A percentile compares a stretch with the other conserved stretches of the same genome.
Conservation (phyloP, 2,888 invertebrate species). For the Zygogramma bicolorata region DNA sequence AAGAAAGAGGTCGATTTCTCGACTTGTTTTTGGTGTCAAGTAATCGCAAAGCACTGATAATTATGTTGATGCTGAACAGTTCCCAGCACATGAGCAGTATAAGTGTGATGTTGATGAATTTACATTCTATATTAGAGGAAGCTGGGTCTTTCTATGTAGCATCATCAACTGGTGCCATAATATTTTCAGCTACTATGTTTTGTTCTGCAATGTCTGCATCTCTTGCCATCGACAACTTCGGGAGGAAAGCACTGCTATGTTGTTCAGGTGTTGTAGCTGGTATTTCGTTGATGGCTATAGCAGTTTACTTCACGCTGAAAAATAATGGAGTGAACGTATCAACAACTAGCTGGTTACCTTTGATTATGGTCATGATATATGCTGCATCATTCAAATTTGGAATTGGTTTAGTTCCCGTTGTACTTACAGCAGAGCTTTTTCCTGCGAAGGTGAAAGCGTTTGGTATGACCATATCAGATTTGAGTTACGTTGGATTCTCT, state of each 20-base stretch:
- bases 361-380: conserved; percentile 61
- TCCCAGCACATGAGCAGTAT: conserved; percentile 65
- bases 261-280: conserved; percentile 61
- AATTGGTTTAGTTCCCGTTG: conserved; percentile 64
- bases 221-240: conserved; percentile 62
- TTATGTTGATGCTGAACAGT: conserved; percentile 63
- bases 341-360: conserved; percentile 53
- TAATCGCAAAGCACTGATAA: conserved; percentile 63
- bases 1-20: conserved; percentile 60
- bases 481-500: conserved; percentile 62
- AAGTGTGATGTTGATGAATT: conserved; percentile 65
- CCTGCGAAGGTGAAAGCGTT: conserved; percentile 65
- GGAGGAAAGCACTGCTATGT: conserved; percentile 60
- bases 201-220: conserved; percentile 60
- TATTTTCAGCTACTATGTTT: conserved; percentile 63
- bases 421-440: conserved; percentile 64
- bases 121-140: conserved; percentile 62
- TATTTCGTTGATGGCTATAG: conserved; percentile 59
- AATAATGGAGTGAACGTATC: conserved; percentile 54
- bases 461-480: conserved; percentile 65
- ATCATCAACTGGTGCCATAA: conserved; percentile 60
- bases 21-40: conserved; percentile 62
- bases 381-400: conserved; percentile 63
- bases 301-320: conserved; percentile 62
- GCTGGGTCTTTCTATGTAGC: conserved; percentile 60